Percentiles rank a stretch among this genome's conserved stretches.
Conservation (phyloP, 2,797 vertebrate species). For the Coranthus polyacanthus region DNA sequence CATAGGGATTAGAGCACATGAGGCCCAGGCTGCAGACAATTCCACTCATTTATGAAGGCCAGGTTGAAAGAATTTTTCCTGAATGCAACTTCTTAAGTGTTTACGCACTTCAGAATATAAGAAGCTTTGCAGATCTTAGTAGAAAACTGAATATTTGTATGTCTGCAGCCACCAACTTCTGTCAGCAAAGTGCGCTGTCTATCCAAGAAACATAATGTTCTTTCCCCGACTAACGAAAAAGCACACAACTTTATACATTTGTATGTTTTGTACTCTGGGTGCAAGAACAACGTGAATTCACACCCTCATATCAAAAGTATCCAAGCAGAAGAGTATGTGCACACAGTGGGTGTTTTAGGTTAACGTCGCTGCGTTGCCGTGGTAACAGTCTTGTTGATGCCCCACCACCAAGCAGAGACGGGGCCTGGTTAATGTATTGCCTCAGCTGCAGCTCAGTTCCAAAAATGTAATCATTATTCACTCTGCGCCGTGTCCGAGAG, state of each 20-base stretch:
- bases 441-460: conserved; percentile 29
- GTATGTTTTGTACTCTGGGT: conserved; percentile 1
- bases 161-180: background rate
- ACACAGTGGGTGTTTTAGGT: background rate
- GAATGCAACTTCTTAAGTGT: conserved; percentile 5
- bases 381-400: conserved; percentile 44
- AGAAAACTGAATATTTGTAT: conserved; percentile 1
- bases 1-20: conserved; percentile 27
- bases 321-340: conserved; percentile 1
- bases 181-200: background rate
- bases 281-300: background rate
- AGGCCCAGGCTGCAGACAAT: conserved; percentile 15
- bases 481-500: conserved; percentile 3
- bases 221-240: background rate
- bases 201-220: background rate
- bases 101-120: conserved; percentile 3
- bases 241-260: background rate
- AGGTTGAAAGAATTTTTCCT: background rate
- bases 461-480: conserved; percentile 48
- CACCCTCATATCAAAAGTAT: background rate
- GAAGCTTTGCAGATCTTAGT: conserved; percentile 8
- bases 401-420: conserved; percentile 6
- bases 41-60: conserved; percentile 17
- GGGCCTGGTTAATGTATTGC: conserved; percentile 40
- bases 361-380: conserved; percentile 19